A percentile compares a stretch with the other conserved stretches of the same genome.
phyloP scores from a whole-genome alignment of 2,888 invertebrate species.

The Ptychoptera albimana region DNA sequence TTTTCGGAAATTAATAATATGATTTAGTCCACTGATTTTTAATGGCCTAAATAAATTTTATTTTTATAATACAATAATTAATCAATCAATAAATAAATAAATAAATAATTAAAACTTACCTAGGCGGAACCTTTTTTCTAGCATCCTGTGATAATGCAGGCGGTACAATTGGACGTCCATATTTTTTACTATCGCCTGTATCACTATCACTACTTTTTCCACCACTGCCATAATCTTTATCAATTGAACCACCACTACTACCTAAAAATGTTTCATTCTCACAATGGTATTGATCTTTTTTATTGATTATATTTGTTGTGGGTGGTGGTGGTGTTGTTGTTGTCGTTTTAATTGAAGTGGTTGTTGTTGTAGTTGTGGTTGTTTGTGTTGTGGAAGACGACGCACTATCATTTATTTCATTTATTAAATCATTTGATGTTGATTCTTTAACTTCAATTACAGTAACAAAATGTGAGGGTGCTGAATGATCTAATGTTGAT shows the following conservation, averaged over 20 bases:
- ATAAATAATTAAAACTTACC: constrained; percentile 27
- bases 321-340: constrained; percentile 10
- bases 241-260: background rate
- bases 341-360: background rate
- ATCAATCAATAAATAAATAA: background rate
- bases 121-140: constrained; percentile 49
- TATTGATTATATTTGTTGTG: background rate
- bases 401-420: background rate
- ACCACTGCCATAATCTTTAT: too few relatives aligned
- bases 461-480: constrained; percentile 53
- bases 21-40: too few relatives aligned
- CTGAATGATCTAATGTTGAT: background rate
- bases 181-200: background rate
- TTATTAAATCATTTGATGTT: constrained; percentile 12
- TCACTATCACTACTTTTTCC: background rate
- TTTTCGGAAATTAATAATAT: too few relatives aligned
- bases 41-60: background rate
- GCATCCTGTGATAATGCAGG: constrained; percentile 32
- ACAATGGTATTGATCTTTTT: too few relatives aligned
- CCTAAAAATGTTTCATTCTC: too few relatives aligned
- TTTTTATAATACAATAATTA: background rate
- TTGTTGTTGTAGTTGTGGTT: constrained; percentile 14
- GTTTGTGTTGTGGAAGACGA: constrained; percentile 28
- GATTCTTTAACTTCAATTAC: constrained; percentile 79
- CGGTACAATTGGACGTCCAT: constrained; percentile 19